Base-by-base conservation (phyloP, 2,888 invertebrate genomes). In the Tiliacea aurago region DNA sequence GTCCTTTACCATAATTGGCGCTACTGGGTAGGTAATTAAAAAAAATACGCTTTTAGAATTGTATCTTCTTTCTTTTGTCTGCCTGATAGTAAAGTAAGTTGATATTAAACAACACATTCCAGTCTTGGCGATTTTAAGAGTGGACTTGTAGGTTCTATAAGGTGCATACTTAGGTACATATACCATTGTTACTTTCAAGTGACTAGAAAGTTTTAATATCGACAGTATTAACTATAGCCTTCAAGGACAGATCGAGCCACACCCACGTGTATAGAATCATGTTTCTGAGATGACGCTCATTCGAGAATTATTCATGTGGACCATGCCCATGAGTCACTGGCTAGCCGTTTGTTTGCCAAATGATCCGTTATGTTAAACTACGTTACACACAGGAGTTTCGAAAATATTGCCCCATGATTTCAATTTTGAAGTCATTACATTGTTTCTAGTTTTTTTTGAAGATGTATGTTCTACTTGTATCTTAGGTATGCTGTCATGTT, bases 181-280 rank as follows among this genome's bases (percentile, higher is more conserved):
- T 10, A n/a, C n/a, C 6, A 73, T 37, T 56, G 15, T 20, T 62
- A 47, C 15, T 65, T 65, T 69, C 58, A 77, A 51, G n/a, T 59
- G 18, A 37, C 20, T 28, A 61, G 13, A 61, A 59, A 61, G 51
- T 74, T 33, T 51, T 18, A 72, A 51, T 62, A 51, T 18, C 28
- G n/a, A 58, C 49, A n/a, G 18, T 68, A 55, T 18, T 58, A 41
- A 67, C 28, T 33, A 23, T 70, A 68, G 13, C 11, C 28, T 49
- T 53, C 69, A 78, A 82, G 80, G 74, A 33, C 83, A 76, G 43
- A 70, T 61, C 43, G 66, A n/a, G 76, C 51, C 84, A 83, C 86
- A 74, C 78, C 78, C 83, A 78, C 77, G 23, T 71, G 59, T 61
- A 67, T 51, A 37, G 64, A 66, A 77, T 81, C 70, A 76, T 62